These are phyloP conservation scores for Sipha flava DNA, from an alignment of 1,140 invertebrate species.

Conservation along the genomic window DNA sequence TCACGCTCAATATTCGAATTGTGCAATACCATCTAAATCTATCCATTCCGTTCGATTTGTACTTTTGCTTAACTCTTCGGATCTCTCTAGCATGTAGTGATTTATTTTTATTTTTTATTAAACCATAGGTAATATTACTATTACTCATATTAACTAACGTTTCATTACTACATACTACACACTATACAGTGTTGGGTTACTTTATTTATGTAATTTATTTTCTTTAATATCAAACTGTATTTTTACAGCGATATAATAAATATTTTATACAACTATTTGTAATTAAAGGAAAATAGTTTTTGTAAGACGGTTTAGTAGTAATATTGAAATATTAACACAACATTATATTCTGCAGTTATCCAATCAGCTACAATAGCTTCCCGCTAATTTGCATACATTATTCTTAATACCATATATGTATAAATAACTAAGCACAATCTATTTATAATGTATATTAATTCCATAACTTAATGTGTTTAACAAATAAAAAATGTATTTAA, in stretches of 20 bases:
- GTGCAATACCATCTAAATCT: not conserved
- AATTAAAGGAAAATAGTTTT: not conserved
- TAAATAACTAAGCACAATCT: not conserved
- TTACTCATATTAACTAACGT: not conserved
- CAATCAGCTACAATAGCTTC: not conserved
- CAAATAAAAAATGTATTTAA: not conserved
- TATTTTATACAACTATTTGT: not conserved
- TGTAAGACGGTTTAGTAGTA: not conserved
- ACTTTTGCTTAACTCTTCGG: conserved; percentile 5
- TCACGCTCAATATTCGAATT: not conserved
- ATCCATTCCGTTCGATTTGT: not conserved
- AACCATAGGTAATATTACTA: not conserved
- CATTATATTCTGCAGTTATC: not conserved
- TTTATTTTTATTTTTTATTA: not conserved
- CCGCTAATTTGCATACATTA: not conserved
- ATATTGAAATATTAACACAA: not conserved
- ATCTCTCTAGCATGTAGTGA: not conserved
- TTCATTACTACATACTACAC: not conserved
- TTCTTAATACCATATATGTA: too few species aligned
- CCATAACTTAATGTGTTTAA: not conserved
- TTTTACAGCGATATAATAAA: not conserved
- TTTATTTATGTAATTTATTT: not conserved
- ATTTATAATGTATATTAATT: not conserved
- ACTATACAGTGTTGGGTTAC: not conserved
- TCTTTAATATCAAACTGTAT: not conserved